phyloP scores from a whole-genome alignment of 1,140 invertebrate species.

The Myzus persicae region DNA sequence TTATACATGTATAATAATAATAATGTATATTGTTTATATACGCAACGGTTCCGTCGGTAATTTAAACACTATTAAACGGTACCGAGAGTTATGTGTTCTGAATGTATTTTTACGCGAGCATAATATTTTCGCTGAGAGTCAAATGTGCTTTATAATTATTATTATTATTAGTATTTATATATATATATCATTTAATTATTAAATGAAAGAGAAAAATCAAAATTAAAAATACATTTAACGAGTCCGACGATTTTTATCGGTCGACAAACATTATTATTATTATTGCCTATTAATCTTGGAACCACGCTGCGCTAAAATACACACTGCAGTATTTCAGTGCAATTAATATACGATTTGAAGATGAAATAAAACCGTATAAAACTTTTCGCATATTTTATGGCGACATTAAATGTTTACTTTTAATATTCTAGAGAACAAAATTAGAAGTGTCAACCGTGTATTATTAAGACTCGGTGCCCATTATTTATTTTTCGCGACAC shows the following conservation, averaged over 20 bases:
- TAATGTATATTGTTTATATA: not conserved
- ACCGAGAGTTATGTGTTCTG: not conserved
- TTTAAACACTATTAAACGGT: slow-evolving; percentile 25
- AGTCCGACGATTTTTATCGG: not conserved
- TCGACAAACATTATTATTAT: not conserved
- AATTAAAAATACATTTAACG: slow-evolving; percentile 31
- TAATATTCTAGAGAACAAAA: not conserved
- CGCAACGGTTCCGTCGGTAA: not conserved
- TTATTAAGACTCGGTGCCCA: not conserved
- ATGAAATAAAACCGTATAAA: slow-evolving; percentile 16
- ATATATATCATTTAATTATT: not conserved
- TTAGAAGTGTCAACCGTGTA: not conserved
- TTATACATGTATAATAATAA: not conserved
- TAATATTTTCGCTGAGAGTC: slow-evolving; percentile 9
- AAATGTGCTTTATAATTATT: not conserved
- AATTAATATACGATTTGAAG: not conserved
- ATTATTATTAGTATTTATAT: not conserved
- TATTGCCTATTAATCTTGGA: slow-evolving; percentile 24
- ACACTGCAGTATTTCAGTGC: not conserved
- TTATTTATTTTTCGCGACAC: not conserved
- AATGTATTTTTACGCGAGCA: slow-evolving; percentile 10
- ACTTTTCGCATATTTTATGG: slow-evolving; percentile 13
- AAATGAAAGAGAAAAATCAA: not conserved
- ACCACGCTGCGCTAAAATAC: not conserved
- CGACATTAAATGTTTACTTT: slow-evolving; percentile 16